A percentile compares a stretch with the other conserved stretches of the same genome.
These are phyloP conservation scores for Temnothorax rugatulus DNA, from an alignment of 2,888 invertebrate genomes.

Conservation along the genomic window DNA sequence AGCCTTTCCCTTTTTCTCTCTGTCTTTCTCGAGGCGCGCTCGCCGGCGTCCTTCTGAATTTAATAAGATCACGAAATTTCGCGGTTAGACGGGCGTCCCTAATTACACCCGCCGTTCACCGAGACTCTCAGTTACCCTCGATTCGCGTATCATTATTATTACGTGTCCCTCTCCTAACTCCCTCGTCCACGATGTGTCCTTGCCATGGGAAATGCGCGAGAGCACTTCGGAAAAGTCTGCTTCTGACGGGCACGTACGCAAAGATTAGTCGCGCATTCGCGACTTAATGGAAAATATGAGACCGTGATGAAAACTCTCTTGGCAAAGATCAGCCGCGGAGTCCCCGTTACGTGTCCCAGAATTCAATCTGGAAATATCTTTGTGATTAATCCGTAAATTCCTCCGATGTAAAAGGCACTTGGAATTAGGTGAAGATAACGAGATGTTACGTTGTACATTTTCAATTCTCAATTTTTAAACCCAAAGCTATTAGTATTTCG, in stretches of 20 bases:
- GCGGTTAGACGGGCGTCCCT: slow-evolving; percentile 82
- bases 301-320: slow-evolving; percentile 52
- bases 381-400: slow-evolving; percentile 28
- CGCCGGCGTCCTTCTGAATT: slow-evolving; percentile 76
- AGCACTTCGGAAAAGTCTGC: slow-evolving; percentile 38
- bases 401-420: background rate
- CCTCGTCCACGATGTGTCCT: slow-evolving; percentile 64
- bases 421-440: slow-evolving; percentile 11
- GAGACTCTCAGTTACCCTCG: slow-evolving; percentile 73
- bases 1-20: slow-evolving; percentile 76
- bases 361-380: slow-evolving; percentile 36
- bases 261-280: slow-evolving; percentile 65
- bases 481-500: background rate
- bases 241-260: slow-evolving; percentile 42
- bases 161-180: slow-evolving; percentile 52
- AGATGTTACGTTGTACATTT: background rate
- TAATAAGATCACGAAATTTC: slow-evolving; percentile 85
- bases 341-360: slow-evolving; percentile 39
- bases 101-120: slow-evolving; percentile 79
- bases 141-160: slow-evolving; percentile 76
- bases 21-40: slow-evolving; percentile 47
- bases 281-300: slow-evolving; percentile 60
- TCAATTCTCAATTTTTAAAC: background rate
- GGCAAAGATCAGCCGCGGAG: slow-evolving; percentile 48
- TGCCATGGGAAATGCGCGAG: slow-evolving; percentile 71